Base-by-base conservation (phyloP, 2,113 vertebrate species). In the Proterorhinus semilunaris region DNA sequence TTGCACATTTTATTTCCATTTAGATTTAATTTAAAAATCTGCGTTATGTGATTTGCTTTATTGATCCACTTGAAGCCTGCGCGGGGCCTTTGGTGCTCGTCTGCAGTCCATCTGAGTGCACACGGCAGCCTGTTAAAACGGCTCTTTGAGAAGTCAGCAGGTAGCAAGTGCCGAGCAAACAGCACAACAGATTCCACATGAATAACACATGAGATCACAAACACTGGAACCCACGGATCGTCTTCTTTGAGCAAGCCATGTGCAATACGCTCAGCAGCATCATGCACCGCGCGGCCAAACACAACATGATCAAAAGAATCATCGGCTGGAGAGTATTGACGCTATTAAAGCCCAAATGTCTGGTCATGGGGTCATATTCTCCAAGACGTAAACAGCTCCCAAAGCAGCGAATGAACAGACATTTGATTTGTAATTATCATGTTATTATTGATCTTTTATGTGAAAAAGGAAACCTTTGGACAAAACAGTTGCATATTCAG, bases 161-260 rank as follows among this genome's bases (percentile, higher is more conserved):
- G 87, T 84, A 80, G 74, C 76, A 83, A 62, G 70, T 81, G 74
- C 70, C 75, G 71, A 86, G 76, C 86, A 90, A 91, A 91, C 83
- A 87, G 76, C 78, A 73, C 77, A 83, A 88, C 77, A 85, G 76
- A 70, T 72, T 82, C 62, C 59, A 79, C 78, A 89, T 91, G 81
- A 92, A 89, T 91, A 91, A 91, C 76, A 74, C 87, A 92, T 90
- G 83, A 92, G 85, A 72, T 80, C 62, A 86, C 88, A 87, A 87
- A 83, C 78, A 81, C 21, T 21, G 45, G 80, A 73, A 76, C 73
- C 82, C 74, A 81, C 82, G 62, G 75, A 82, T 83, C 69, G 77
- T 58, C 66, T 66, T 63, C 55, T 63, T 80, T 76, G 71, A 63
- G 62, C 61, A 1, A 75, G 65, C 71, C 83, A 49, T 66, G 72